These are phyloP conservation scores for Meloidogyne exigua DNA, from an alignment of 1,140 invertebrate genomes.

Conservation along the genomic window DNA sequence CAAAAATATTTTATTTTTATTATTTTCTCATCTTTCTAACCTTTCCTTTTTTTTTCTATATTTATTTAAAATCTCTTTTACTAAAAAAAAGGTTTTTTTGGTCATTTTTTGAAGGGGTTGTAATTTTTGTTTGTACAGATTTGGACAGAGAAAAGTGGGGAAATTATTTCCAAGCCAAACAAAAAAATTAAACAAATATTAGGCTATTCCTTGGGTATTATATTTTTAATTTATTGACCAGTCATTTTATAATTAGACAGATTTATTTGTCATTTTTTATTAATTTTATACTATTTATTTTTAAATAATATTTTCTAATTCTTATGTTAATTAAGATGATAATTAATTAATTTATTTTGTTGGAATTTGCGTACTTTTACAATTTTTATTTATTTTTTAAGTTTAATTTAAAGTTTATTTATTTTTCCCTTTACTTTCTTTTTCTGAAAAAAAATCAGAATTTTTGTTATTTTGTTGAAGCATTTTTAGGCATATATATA, in stretches of 20 bases:
- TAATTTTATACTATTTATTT: too few species aligned
- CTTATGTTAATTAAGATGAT: neutral
- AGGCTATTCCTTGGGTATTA: neutral
- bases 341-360: neutral
- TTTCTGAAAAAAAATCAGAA: too few species aligned
- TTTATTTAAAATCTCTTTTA: neutral
- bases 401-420: too few species aligned
- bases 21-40: neutral
- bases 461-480: too few species aligned
- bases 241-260: neutral
- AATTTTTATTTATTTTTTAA: too few species aligned
- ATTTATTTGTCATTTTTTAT: neutral
- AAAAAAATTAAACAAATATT: neutral
- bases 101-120: neutral
- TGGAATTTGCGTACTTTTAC: neutral
- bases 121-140: neutral
- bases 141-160: neutral
- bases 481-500: too few species aligned
- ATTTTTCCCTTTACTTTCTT: too few species aligned
- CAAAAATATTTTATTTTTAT: neutral
- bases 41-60: neutral
- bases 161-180: neutral
- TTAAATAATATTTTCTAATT: too few species aligned
- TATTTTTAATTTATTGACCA: neutral
- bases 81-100: neutral